Evolutionary conservation across 2,797 vertebrate species (phyloP).

Genomic region (Nannoperca obscura): DNA sequence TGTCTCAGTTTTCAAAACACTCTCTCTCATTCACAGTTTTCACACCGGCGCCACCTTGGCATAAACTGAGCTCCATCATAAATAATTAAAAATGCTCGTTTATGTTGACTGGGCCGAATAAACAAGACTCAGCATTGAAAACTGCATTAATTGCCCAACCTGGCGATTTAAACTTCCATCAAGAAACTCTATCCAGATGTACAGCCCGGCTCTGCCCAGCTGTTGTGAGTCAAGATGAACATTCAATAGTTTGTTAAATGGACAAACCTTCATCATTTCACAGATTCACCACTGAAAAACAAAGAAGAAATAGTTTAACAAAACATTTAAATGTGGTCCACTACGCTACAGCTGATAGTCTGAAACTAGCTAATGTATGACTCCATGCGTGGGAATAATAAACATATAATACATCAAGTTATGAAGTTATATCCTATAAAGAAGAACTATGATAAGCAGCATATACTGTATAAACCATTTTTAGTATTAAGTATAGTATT

Average conservation of each 20-base stretch:
- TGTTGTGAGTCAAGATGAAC: not conserved
- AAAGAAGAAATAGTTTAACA: not conserved
- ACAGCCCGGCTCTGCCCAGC: not conserved
- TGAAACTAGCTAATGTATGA: not conserved
- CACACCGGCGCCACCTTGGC: not conserved
- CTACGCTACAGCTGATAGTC: not conserved
- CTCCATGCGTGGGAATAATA: not conserved
- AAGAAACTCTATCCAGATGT: not conserved
- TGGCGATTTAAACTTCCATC: conserved; percentile 1
- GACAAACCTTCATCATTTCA: not conserved
- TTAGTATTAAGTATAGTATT: not conserved
- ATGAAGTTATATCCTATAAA: not conserved
- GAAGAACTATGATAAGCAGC: conserved; percentile 17
- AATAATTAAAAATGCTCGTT: conserved; percentile 35
- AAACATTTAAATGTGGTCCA: not conserved
- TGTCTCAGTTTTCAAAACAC: conserved; percentile 18
- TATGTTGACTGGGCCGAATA: conserved; percentile 18
- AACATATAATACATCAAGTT: not conserved
- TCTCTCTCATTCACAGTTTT: conserved; percentile 26
- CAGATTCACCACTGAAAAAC: not conserved
- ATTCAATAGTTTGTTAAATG: not conserved
- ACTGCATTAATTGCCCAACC: not conserved
- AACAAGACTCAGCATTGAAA: conserved; percentile 2
- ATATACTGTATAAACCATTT: conserved; percentile 21
- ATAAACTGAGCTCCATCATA: conserved; percentile 28